Conservation (phyloP, 2,113 vertebrate species). For the Notarius quadriscutis region DNA sequence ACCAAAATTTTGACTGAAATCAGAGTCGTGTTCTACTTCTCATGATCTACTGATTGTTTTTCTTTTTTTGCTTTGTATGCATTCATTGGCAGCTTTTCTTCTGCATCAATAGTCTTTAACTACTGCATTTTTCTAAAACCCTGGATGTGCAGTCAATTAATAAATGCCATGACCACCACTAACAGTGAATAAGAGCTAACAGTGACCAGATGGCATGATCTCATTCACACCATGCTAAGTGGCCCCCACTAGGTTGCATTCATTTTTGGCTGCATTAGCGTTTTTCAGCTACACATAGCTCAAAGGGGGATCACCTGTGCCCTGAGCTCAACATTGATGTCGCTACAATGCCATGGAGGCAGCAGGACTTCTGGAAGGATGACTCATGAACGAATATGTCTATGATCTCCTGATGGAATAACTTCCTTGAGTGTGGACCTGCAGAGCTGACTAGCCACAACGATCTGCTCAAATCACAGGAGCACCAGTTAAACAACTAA, state of each 20-base stretch:
- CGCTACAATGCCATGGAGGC: not conserved
- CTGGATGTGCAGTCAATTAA: not conserved
- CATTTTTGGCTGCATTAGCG: not conserved
- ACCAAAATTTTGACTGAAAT: not conserved
- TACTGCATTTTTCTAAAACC: no score
- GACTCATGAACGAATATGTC: conserved; percentile 11
- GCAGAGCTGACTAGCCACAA: conserved; percentile 3
- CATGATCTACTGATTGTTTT: not conserved
- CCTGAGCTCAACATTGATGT: not conserved
- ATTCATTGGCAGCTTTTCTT: not conserved
- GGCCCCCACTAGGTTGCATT: conserved; percentile 9
- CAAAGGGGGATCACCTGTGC: not conserved
- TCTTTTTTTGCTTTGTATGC: not conserved
- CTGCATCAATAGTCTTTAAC: not conserved
- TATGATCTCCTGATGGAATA: conserved; percentile 15
- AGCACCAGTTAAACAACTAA: not conserved
- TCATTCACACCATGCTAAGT: conserved; percentile 32
- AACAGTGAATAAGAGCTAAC: conserved; percentile 21
- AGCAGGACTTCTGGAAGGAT: conserved; percentile 15
- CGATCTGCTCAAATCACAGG: not conserved
- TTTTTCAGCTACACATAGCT: not conserved
- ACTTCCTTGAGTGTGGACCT: conserved; percentile 16
- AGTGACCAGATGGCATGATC: conserved; percentile 38
- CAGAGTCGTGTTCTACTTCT: not conserved
- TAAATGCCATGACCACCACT: not conserved